phyloP scores from a whole-genome alignment of 2,888 invertebrate species.

The Acleris cristana region DNA sequence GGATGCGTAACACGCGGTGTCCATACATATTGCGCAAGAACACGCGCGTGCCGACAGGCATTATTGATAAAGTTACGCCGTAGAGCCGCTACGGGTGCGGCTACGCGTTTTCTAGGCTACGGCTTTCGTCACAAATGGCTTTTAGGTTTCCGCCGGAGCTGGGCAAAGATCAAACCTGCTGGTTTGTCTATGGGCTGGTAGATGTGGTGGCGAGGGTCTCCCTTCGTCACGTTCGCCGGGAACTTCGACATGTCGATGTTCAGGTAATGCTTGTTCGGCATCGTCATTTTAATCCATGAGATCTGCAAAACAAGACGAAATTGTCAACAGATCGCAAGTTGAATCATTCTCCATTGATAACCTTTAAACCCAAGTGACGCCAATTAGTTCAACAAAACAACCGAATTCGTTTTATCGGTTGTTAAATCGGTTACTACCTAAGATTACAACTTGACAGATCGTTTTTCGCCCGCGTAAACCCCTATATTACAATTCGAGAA shows the following conservation, averaged over 20 bases:
- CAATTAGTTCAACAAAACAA: conserved; percentile 5
- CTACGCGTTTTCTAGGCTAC: conserved; percentile 79
- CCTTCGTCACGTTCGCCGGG: conserved; percentile 85
- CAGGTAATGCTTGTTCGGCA: conserved; percentile 93
- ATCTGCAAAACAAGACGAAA: conserved; percentile 75
- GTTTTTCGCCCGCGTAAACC: too few species aligned
- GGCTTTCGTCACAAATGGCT: conserved; percentile 76
- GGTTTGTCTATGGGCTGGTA: conserved; percentile 91
- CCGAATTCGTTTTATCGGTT: not conserved
- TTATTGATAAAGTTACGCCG: conserved; percentile 25
- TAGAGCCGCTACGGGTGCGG: conserved; percentile 50
- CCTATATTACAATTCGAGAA: too few species aligned
- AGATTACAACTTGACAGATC: too few species aligned
- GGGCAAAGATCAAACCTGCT: conserved; percentile 89
- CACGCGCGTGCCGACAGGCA: conserved; percentile 9
- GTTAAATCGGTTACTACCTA: not conserved
- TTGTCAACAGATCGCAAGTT: not conserved
- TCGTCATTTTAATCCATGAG: conserved; percentile 87
- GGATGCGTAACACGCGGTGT: not conserved
- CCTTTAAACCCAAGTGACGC: conserved; percentile 1
- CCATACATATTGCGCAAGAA: conserved; percentile 5
- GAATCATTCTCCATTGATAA: conserved; percentile 3
- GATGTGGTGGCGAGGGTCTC: conserved; percentile 86
- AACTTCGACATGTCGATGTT: conserved; percentile 90
- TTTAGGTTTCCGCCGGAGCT: conserved; percentile 85